Base-by-base conservation (phyloP, 1,140 invertebrate genomes). In the Steinernema khuongi region DNA sequence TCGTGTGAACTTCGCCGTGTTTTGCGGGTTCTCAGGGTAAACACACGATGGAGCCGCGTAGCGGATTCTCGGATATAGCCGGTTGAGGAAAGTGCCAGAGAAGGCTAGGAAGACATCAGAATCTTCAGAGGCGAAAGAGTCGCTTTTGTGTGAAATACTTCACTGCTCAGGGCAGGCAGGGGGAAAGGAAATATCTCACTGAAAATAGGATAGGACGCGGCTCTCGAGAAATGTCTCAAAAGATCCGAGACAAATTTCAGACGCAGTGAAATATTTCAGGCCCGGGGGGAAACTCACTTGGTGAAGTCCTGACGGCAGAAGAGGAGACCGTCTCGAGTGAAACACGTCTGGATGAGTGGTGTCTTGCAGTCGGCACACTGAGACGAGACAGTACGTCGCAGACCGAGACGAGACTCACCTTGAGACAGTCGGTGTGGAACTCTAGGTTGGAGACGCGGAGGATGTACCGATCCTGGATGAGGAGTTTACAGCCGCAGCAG, bases 261-360 rank as follows among this genome's bases (percentile, higher is more conserved):
- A 41, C 7, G 36, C 36, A 41, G 36, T 41, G 82, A 79, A 82
- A 74, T 79, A 75, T 30, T 17, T 0, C 36, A 29, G 33, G 18
- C 18, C 0, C 67, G 19, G 22, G 91, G 90, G 96, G 97, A 88
- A 98, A 99, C 86, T 99, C 95, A 79, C 97, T 94, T 82, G 95
- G 96, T 22, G 19, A 60, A 60, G 22, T 60, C 50, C 50, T 60
- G 50, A 22, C 50, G 50, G 88, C 96, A 99, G 86, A 94, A 97
- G 0, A 97, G 90, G 82, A 94, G 91, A 70, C 94, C 94, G 84
- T 96, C 95, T 76, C 93, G 91, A 14, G 93, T 92, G 85, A 96
- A 99, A 87, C 96, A 99, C 87, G 96, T 97, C 84, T 96, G 93
- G 14, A 60, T 60, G 22, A 60, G 50, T 14, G 50, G 50, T 22